Evolutionary conservation across 2,888 invertebrate genomes (phyloP).

Genomic region (Drosophila longiperda): DNA sequence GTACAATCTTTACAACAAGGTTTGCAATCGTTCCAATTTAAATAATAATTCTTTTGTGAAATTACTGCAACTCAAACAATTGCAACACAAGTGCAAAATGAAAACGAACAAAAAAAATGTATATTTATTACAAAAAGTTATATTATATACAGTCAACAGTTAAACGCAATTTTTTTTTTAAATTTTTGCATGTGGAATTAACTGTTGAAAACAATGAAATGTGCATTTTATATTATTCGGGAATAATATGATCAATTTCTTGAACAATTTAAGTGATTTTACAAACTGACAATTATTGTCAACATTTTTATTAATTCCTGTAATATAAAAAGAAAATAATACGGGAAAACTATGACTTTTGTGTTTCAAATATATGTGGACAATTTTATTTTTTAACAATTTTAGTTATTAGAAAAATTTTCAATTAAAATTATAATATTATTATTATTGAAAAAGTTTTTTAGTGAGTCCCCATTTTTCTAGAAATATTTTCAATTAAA

Average conservation of each 20-base stretch:
- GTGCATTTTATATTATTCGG: not conserved
- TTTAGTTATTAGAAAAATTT: not conserved
- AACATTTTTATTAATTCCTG: not conserved
- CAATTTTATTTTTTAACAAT: not conserved
- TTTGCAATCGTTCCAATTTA: conserved; percentile 59
- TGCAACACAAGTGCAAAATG: not conserved
- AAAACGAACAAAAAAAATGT: not conserved
- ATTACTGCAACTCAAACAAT: not conserved
- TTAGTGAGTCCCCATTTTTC: not conserved
- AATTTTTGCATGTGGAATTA: not conserved
- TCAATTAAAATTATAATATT: not conserved
- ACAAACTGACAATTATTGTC: not conserved
- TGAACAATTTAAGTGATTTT: not conserved
- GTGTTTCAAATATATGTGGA: not conserved
- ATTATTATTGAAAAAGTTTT: too few species aligned
- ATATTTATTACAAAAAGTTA: not conserved
- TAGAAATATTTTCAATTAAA: not conserved
- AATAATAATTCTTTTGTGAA: not conserved
- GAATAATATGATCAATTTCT: too few species aligned
- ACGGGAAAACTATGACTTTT: not conserved
- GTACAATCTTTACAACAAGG: conserved; percentile 87
- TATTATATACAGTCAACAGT: not conserved
- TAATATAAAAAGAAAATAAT: not conserved
- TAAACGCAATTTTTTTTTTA: not conserved
- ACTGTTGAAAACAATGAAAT: not conserved